Evolutionary conservation across 2,797 vertebrate species (phyloP), one percentile per base, ranked within the genome.

Genomic region (Leuciscus waleckii): DNA sequence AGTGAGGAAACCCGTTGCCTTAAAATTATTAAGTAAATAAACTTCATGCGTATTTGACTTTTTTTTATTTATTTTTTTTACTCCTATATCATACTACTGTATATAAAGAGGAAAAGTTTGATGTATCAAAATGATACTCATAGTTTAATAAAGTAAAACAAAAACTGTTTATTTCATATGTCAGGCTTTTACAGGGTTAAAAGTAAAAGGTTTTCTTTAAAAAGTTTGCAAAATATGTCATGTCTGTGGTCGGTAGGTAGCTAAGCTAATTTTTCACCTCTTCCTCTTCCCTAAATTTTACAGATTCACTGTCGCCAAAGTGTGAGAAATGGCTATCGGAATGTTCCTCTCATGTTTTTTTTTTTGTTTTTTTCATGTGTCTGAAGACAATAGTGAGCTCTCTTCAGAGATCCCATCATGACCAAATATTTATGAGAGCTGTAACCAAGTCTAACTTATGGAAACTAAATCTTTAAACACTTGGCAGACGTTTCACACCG

Each of bases 391-490:
- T 89, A 81, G 90, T 67, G 87, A 85, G 88, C 85, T 88, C 83
- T 91, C 88, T 93, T 93, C 87, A 87, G 90, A 96, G 94, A 93
- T 91, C 93, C 94, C 91, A 91, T 96, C 95, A 96, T 93, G 95
- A 93, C 94, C 93, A 92, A 92, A 95, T 95, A 94, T 94, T 94
- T 94, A 94, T 92, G 91, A 93, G 92, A 88, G 89, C 87, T 69
- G 91, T 94, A 93, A 94, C 91, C 32, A 68, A 90, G 89, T 93
- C 91, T 91, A 95, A 94, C 92, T 95, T 93, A 94, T 95, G 95
- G 96, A 95, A 96, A 95, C 94, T 93, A 95, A 95, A 96, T 94
- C 95, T 94, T 93, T 94, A 94, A 95, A 95, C 94, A 92, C 92
- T 91, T 94, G 93, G 92, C 94, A 95, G 95, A 95, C 89, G 89